These are phyloP conservation scores for Musca domestica DNA, from an alignment of 1,140 invertebrate genomes.

Conservation along the genomic window DNA sequence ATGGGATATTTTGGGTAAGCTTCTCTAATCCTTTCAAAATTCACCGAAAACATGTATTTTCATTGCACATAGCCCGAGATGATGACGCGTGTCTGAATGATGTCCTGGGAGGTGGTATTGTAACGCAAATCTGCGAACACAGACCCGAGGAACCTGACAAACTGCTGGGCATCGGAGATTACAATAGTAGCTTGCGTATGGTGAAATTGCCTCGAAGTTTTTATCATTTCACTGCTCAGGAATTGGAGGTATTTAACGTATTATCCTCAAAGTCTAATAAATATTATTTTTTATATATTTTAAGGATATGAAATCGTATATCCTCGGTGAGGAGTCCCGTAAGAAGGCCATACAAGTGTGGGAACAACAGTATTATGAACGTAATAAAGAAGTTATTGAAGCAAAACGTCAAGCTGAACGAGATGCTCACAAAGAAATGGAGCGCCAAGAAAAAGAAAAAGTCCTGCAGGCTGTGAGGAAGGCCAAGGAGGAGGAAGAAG, in stretches of 20 bases:
- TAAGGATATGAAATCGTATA: slow-evolving; percentile 25
- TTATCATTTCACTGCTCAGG: slow-evolving; percentile 37
- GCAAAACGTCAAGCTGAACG: slow-evolving; percentile 42
- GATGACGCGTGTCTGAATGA: slow-evolving; percentile 55
- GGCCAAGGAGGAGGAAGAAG: slow-evolving; percentile 19
- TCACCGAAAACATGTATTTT: not conserved
- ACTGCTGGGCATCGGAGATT: slow-evolving; percentile 60
- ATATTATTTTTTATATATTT: not conserved
- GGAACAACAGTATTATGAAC: slow-evolving; percentile 48
- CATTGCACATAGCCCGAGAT: slow-evolving; percentile 50
- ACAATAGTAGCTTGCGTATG: slow-evolving; percentile 62
- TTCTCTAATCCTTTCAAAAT: not conserved
- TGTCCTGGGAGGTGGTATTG: slow-evolving; percentile 48
- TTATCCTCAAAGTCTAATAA: not conserved
- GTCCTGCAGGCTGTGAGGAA: slow-evolving; percentile 28
- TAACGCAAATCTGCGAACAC: slow-evolving; percentile 59
- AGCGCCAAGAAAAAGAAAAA: slow-evolving; percentile 39
- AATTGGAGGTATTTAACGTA: slow-evolving; percentile 30
- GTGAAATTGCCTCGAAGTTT: slow-evolving; percentile 58
- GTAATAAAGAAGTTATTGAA: slow-evolving; percentile 50
- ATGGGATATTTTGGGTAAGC: slow-evolving; percentile 60
- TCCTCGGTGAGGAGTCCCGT: slow-evolving; percentile 36
- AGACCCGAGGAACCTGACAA: slow-evolving; percentile 55
- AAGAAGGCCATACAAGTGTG: slow-evolving; percentile 42
- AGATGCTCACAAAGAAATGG: slow-evolving; percentile 44